phyloP scores from a whole-genome alignment of 37 sponge, comb jelly and placozoan species.

The Beroe forskalii region DNA sequence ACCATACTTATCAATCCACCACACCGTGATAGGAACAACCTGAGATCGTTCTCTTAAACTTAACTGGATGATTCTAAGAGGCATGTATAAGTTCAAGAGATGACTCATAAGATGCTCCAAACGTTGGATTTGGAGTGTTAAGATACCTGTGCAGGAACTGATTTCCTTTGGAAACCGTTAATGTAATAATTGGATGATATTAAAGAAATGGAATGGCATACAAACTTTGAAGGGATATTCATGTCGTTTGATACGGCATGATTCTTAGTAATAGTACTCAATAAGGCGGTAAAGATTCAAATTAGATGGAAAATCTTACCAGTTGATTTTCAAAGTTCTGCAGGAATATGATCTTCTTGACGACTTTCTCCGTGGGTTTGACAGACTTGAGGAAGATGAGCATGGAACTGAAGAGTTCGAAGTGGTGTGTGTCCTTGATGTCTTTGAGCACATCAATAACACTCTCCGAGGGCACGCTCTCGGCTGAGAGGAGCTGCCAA shows the following conservation, averaged over 20 bases:
- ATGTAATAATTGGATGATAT: too few relatives aligned
- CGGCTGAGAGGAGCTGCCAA: conserved; percentile 94
- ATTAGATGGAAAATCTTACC: conserved; percentile 1
- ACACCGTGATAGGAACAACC: conserved; percentile 43
- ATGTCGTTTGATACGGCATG: too few relatives aligned
- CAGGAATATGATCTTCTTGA: conserved; percentile 50
- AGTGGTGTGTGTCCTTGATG: conserved; percentile 44
- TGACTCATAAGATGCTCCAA: too few relatives aligned
- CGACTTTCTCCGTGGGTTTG: conserved; percentile 38
- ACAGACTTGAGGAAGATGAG: conserved; percentile 57
- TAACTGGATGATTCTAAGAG: too few relatives aligned
- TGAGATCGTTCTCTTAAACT: neutral
- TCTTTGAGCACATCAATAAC: conserved; percentile 65
- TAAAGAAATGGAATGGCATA: too few relatives aligned
- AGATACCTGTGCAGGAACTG: too few relatives aligned
- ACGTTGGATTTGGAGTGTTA: too few relatives aligned
- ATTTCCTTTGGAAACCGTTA: too few relatives aligned
- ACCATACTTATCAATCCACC: conserved; percentile 58
- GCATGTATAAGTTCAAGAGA: too few relatives aligned
- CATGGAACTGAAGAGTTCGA: conserved; percentile 55
- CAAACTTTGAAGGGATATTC: too few relatives aligned
- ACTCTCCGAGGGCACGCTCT: conserved; percentile 68
- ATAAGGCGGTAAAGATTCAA: too few relatives aligned
- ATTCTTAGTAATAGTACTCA: too few relatives aligned
- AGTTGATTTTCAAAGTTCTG: conserved; percentile 60